Conservation (phyloP, 2,888 invertebrate genomes). For the Hybos culiciformis region DNA sequence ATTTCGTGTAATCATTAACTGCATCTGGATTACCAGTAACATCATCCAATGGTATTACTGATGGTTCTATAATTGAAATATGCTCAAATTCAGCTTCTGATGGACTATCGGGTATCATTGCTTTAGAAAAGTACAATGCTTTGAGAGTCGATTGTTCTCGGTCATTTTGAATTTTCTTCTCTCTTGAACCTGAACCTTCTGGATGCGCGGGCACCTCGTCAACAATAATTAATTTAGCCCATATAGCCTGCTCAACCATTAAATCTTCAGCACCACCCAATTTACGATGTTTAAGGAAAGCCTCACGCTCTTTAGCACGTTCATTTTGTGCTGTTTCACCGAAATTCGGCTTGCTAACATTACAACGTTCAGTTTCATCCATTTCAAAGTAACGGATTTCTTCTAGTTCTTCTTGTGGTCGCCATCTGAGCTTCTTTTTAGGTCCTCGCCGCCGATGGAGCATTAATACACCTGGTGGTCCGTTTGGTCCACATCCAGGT, state of each 20-base stretch:
- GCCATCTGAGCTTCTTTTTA: conserved; percentile 71
- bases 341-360: conserved; percentile 84
- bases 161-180: conserved; percentile 75
- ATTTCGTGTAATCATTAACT: conserved; percentile 59
- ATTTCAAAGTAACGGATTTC: conserved; percentile 82
- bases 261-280: conserved; percentile 58
- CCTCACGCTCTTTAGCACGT: conserved; percentile 69
- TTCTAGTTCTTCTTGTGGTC: conserved; percentile 63
- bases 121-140: conserved; percentile 65
- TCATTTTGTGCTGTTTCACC: conserved; percentile 87
- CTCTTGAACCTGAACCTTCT: conserved; percentile 67
- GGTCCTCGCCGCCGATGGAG: conserved; percentile 58
- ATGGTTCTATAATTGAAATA: conserved; percentile 61
- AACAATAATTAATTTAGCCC: conserved; percentile 58
- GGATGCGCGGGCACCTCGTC: conserved; percentile 52
- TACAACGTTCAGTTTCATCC: conserved; percentile 91
- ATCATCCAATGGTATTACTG: conserved; percentile 79
- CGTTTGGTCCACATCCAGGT: conserved; percentile 40
- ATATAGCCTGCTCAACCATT: conserved; percentile 69
- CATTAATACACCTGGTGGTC: conserved; percentile 60
- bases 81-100: conserved; percentile 77
- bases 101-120: conserved; percentile 75
- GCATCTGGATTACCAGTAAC: conserved; percentile 69
- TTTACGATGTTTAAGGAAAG: conserved; percentile 65
- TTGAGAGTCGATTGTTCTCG: conserved; percentile 74